phyloP scores from a whole-genome alignment of 2,888 invertebrate species.

The Nephrotoma guestfalica region DNA sequence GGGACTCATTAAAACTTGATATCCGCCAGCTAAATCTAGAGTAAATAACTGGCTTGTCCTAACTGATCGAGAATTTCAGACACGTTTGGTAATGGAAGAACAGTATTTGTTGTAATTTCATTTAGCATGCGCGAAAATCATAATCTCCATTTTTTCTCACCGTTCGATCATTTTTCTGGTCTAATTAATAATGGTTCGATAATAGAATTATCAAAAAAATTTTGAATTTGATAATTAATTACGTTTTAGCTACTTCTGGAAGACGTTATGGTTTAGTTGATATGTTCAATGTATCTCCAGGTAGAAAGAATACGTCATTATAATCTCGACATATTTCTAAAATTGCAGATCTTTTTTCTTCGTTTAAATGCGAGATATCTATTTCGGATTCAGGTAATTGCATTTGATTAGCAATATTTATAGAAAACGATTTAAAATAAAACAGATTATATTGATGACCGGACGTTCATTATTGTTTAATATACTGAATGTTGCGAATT shows the following conservation, averaged over 20 bases:
- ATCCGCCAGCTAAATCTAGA: slow-evolving; percentile 10
- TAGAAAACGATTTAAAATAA: neutral
- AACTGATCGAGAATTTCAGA: slow-evolving; percentile 11
- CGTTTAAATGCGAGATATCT: neutral
- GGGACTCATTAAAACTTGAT: slow-evolving; percentile 9
- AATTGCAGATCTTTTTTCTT: too few relatives aligned
- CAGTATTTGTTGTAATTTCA: neutral
- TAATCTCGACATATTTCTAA: too few relatives aligned
- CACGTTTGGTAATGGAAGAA: slow-evolving; percentile 9
- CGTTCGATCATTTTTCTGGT: neutral
- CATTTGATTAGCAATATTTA: neutral
- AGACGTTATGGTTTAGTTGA: neutral
- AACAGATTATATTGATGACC: neutral
- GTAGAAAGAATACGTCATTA: too few relatives aligned
- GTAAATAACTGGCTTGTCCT: slow-evolving; percentile 10
- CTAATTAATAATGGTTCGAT: neutral
- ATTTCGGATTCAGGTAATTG: neutral
- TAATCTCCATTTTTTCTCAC: neutral
- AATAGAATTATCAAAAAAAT: neutral
- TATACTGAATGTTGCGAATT: too few relatives aligned
- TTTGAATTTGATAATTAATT: neutral
- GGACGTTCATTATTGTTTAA: too few relatives aligned
- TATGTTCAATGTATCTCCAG: neutral
- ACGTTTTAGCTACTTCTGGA: neutral
- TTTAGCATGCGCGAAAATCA: neutral